A percentile compares a stretch with the other conserved stretches of the same genome.
These are phyloP conservation scores for Rhadina sibilatrix DNA, from an alignment of 2,113 vertebrate genomes.

Conservation along the genomic window DNA sequence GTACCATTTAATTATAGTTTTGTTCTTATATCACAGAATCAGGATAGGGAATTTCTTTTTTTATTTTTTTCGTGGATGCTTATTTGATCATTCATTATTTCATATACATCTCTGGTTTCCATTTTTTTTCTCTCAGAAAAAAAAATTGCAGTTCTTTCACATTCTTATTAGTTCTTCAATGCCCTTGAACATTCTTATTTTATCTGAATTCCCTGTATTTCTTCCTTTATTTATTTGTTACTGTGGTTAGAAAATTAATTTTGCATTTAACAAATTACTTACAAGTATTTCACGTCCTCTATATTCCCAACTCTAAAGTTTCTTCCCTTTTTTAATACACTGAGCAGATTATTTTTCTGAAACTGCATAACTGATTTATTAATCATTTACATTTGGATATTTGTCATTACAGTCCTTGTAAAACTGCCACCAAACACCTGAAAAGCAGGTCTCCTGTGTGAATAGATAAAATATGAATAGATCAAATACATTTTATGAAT, in stretches of 20 bases:
- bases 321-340: neutral
- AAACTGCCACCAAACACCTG: neutral
- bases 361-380: neutral
- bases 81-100: neutral
- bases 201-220: neutral
- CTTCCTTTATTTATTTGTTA: neutral
- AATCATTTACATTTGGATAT: neutral
- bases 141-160: neutral
- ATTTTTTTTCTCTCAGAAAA: neutral
- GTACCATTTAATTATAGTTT: neutral
- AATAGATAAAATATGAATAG: constrained; percentile 1
- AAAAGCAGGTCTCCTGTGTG: neutral
- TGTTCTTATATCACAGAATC: neutral
- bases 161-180: neutral
- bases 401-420: neutral
- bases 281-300: neutral
- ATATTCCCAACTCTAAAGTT: neutral
- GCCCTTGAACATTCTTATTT: neutral
- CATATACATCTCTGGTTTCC: neutral
- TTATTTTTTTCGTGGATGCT: neutral
- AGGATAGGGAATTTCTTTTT: neutral
- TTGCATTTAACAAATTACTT: neutral
- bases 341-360: neutral
- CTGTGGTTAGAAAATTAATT: neutral
- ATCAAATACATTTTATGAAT: neutral